Base-by-base conservation (phyloP, 2,888 invertebrate genomes). In the Orchesella flavescens region DNA sequence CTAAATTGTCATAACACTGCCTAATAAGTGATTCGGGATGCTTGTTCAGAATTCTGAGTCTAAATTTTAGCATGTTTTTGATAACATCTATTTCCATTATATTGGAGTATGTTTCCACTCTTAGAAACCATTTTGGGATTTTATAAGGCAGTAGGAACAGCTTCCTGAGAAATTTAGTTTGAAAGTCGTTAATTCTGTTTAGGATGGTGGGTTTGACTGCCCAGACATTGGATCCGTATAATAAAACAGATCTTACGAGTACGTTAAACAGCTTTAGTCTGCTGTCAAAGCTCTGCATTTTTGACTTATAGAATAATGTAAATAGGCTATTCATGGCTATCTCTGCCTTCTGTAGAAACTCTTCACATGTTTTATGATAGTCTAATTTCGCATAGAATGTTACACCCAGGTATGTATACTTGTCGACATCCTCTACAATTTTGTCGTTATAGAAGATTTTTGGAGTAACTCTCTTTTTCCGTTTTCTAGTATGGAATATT, bases 391-490 rank as follows among this genome's bases (percentile, higher is more conserved):
- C 55, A 57, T 72, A 57, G n/a, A 72, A 57, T 17, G 72, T 53
- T 1, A 72, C 72, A 13, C 72, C 72, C 9, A 72, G 23, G 23
- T 72, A 72, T 21, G 72, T 72, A 34, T 72, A 72, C 7, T 17
- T 24, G 21, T 23, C 34, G 4, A 72, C 72, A 24, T 49, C 9
- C 9, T 72, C 72, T 24, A 72, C 55, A 5, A 2, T 15, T 5
- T 7, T 34, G 2, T 72, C 72, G 1, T 17, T 49, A 53, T 55
- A 72, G 13, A 24, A 21, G 17, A 55, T n/a, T 10, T 55, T 21
- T 17, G 57, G 57, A 34, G n/a, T n/a, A n/a, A n/a, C n/a, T n/a
- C n/a, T n/a, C n/a, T 72, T 55, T 34, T 57, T 55, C 7, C 34
- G 15, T 57, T 34, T 17, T 10, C 24, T 53, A 15, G 15, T 57